Evolutionary conservation across 2,888 invertebrate species (phyloP).

Genomic region (Idaea biselata): DNA sequence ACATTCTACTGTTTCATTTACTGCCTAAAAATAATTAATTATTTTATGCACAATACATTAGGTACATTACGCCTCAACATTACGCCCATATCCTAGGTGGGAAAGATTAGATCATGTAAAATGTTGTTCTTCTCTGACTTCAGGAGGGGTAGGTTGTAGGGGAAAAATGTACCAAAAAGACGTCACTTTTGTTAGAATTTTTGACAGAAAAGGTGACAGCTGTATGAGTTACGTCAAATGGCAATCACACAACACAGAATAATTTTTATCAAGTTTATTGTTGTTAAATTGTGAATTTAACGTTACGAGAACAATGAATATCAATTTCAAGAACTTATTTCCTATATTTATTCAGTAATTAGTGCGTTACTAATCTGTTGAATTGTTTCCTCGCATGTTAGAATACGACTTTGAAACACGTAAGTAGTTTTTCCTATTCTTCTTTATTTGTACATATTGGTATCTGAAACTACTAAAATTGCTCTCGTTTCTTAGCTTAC

Average conservation of each 20-base stretch:
- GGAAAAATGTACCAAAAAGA: too few species aligned
- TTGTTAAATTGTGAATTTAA: not conserved
- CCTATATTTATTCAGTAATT: not conserved
- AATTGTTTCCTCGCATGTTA: not conserved
- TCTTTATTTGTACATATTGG: not conserved
- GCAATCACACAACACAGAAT: not conserved
- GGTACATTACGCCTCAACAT: too few species aligned
- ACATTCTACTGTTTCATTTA: too few species aligned
- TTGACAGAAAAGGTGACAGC: not conserved
- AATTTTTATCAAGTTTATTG: not conserved
- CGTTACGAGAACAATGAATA: not conserved
- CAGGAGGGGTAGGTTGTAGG: not conserved
- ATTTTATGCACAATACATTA: too few species aligned
- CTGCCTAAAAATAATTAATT: too few species aligned
- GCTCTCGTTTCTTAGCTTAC: conserved; percentile 5
- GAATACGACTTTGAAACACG: not conserved
- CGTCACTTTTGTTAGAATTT: not conserved
- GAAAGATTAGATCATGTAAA: not conserved
- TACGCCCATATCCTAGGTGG: too few species aligned
- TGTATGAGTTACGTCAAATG: not conserved
- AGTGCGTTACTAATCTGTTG: not conserved
- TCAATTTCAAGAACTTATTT: not conserved
- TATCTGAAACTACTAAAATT: conserved; percentile 7
- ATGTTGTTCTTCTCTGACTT: not conserved
- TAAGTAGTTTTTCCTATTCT: not conserved